A percentile compares a stretch with the other conserved stretches of the same genome.
Conservation (phyloP, 1,140 invertebrate genomes). For the Ctenoplectra terminalis region DNA sequence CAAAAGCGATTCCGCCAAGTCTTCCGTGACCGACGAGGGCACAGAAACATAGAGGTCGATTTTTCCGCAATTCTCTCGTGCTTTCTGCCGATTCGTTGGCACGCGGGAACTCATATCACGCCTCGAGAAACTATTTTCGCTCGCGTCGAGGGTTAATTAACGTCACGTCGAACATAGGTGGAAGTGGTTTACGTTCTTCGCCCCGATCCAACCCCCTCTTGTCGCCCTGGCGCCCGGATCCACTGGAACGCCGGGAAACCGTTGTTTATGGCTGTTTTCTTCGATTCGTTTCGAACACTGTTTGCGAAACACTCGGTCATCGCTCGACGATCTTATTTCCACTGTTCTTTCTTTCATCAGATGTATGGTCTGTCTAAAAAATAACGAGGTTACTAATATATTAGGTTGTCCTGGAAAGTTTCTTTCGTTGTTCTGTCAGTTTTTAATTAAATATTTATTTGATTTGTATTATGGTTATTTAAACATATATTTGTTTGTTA, state of each 20-base stretch:
- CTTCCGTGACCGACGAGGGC: not conserved
- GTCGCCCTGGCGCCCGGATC: not conserved
- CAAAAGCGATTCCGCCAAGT: not conserved
- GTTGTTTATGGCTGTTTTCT: constrained; percentile 36
- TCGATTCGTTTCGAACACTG: constrained; percentile 14
- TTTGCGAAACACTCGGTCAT: constrained; percentile 42
- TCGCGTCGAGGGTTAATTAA: constrained; percentile 47
- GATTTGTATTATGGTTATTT: too few relatives aligned
- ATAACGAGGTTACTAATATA: too few relatives aligned
- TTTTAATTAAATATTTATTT: too few relatives aligned
- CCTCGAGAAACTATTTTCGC: constrained; percentile 2
- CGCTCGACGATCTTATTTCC: not conserved
- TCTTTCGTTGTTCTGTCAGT: too few relatives aligned
- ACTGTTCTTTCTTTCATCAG: not conserved
- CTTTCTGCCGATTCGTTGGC: not conserved
- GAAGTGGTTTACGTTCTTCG: not conserved
- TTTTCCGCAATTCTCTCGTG: not conserved
- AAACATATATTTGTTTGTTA: too few relatives aligned
- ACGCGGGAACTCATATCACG: constrained; percentile 7
- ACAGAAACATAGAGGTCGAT: not conserved
- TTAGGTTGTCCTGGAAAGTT: too few relatives aligned
- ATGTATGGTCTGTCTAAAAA: too few relatives aligned
- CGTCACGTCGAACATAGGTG: constrained; percentile 37
- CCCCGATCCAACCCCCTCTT: not conserved
- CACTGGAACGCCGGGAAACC: constrained; percentile 2